These are phyloP conservation scores for Liparis tanakae DNA, from an alignment of 2,797 vertebrate genomes.

Conservation along the genomic window DNA sequence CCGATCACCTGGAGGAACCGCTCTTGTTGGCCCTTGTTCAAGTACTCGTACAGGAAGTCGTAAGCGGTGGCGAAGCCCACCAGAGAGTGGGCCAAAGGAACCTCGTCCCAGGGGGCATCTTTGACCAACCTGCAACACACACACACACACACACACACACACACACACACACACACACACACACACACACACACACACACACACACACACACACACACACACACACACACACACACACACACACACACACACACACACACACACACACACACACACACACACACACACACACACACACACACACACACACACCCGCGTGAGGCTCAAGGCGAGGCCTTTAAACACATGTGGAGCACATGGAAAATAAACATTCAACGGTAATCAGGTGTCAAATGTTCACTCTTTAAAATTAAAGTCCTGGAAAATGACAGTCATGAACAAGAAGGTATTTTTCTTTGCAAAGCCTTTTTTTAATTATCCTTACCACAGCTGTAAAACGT, in stretches of 20 bases:
- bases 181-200: constrained; percentile 34
- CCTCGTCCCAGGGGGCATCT: constrained; percentile 97
- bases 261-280: constrained; percentile 32
- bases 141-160: neutral
- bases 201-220: too few relatives aligned
- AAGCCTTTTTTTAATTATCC: constrained; percentile 40
- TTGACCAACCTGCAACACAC: constrained; percentile 91
- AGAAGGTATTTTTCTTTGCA: constrained; percentile 20
- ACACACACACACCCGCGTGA: neutral
- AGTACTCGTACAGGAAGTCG: constrained; percentile 93
- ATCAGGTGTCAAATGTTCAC: constrained; percentile 27
- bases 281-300: neutral
- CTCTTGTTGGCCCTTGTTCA: constrained; percentile 93
- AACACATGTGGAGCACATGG: constrained; percentile 8
- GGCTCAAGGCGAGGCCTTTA: constrained; percentile 1
- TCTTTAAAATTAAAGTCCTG: constrained; percentile 15
- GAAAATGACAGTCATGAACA: constrained; percentile 19
- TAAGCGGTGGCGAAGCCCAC: constrained; percentile 97
- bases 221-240: constrained; percentile 34
- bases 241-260: too few relatives aligned
- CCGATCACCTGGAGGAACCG: constrained; percentile 96
- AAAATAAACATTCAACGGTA: neutral
- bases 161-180: too few relatives aligned
- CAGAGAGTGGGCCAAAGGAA: constrained; percentile 96
- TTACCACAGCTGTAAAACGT: constrained; percentile 34